These are phyloP conservation scores for Araneus ventricosus DNA, from an alignment of 1,140 invertebrate species.

Conservation along the genomic window DNA sequence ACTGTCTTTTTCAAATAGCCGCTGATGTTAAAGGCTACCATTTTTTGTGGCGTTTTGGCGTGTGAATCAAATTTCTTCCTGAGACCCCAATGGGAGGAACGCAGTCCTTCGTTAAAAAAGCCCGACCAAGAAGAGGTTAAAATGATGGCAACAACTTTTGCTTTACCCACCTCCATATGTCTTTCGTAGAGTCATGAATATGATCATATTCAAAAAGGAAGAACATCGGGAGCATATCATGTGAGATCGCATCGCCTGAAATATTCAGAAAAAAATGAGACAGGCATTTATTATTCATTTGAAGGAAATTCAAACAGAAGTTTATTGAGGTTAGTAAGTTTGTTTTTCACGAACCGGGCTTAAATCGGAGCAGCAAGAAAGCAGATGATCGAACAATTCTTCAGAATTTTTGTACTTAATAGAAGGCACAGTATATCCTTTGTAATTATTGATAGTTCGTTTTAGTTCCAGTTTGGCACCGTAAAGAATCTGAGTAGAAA, in stretches of 20 bases:
- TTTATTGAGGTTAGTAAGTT: too few species aligned
- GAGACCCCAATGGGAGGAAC: too few species aligned
- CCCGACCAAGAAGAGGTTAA: too few species aligned
- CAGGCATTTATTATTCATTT: too few species aligned
- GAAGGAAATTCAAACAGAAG: neutral
- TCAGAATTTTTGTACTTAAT: constrained; percentile 25
- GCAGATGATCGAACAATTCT: neutral
- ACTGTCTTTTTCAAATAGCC: too few species aligned
- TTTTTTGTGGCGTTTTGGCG: too few species aligned
- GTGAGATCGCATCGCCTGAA: constrained; percentile 28
- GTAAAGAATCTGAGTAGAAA: neutral
- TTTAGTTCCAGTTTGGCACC: neutral
- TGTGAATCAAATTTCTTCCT: too few species aligned
- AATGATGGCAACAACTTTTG: too few species aligned
- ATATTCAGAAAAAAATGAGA: neutral
- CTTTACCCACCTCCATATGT: constrained; percentile 19
- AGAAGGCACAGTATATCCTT: neutral
- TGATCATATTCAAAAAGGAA: constrained; percentile 17
- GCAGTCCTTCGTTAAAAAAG: too few species aligned
- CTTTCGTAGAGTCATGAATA: neutral
- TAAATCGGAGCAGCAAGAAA: constrained; percentile 22
- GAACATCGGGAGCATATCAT: constrained; percentile 4
- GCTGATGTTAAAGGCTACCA: too few species aligned
- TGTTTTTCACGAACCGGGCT: neutral
- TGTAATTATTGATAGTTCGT: neutral